Conservation (phyloP, 2,888 invertebrate species). For the Myathropa florea region DNA sequence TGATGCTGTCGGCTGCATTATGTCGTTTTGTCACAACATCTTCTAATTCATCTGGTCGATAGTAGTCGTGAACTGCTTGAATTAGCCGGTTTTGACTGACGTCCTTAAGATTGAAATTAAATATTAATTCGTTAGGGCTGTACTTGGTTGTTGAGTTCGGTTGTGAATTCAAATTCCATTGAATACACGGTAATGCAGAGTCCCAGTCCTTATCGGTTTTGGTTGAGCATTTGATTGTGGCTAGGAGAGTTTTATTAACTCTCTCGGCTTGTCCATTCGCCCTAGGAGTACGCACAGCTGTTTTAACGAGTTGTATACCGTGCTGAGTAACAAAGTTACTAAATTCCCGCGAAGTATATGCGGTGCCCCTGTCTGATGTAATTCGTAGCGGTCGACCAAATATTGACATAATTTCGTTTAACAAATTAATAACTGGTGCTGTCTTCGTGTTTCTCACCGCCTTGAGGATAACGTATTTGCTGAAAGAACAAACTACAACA, state of each 20-base stretch:
- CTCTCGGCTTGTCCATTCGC: constrained; percentile 25
- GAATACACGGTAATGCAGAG: background rate
- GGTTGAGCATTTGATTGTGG: constrained; percentile 4
- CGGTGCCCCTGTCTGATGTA: constrained; percentile 41
- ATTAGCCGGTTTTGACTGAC: constrained; percentile 17
- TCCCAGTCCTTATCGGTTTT: constrained; percentile 32
- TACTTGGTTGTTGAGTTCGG: constrained; percentile 7
- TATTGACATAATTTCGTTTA: constrained; percentile 6
- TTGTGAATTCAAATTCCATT: constrained; percentile 36
- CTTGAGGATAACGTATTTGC: no score
- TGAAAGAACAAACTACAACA: no score
- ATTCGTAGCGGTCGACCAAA: background rate
- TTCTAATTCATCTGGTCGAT: background rate
- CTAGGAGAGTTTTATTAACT: constrained; percentile 34
- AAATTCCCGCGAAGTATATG: constrained; percentile 44
- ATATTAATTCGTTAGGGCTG: constrained; percentile 14
- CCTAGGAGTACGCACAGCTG: background rate
- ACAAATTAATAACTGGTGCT: constrained; percentile 51
- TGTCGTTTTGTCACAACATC: no score
- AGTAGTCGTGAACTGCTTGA: constrained; percentile 9
- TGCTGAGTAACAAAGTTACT: constrained; percentile 28
- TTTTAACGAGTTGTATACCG: constrained; percentile 10
- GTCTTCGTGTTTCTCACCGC: no score
- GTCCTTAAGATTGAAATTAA: constrained; percentile 9
- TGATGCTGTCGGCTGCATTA: constrained; percentile 18